Evolutionary conservation across 2,113 vertebrate genomes (phyloP).

Genomic region (Hiodon alosoides): DNA sequence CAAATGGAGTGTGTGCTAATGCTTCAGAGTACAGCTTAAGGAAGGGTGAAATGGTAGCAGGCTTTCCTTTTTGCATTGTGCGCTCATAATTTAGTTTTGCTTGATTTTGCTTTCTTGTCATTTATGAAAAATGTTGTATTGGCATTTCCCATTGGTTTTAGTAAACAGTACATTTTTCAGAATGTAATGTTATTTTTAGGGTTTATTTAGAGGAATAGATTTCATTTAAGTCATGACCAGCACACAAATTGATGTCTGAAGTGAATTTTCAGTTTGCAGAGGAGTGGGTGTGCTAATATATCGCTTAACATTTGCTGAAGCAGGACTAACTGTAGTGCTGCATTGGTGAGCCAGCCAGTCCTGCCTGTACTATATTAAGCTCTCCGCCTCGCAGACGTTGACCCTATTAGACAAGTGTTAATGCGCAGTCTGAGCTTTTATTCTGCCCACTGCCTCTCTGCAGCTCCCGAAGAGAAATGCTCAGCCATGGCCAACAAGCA

Average conservation of each 20-base stretch:
- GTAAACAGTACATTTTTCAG: too few species aligned
- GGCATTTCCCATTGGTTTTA: too few species aligned
- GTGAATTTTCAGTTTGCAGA: background rate
- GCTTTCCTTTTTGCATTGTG: too few species aligned
- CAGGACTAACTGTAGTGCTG: constrained; percentile 4
- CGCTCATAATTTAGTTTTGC: too few species aligned
- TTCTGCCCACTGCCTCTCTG: background rate
- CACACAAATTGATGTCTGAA: background rate
- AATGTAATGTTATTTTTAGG: background rate
- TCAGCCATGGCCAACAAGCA: background rate
- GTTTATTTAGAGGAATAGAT: background rate
- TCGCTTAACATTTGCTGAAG: background rate
- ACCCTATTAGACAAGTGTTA: constrained; percentile 28
- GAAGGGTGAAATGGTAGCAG: too few species aligned
- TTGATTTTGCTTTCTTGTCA: too few species aligned
- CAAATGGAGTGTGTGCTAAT: too few species aligned
- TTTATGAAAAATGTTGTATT: too few species aligned
- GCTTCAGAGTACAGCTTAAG: too few species aligned
- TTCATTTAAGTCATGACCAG: background rate
- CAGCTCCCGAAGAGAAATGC: background rate
- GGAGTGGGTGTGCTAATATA: background rate
- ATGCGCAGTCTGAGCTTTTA: background rate
- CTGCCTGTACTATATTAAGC: constrained; percentile 10
- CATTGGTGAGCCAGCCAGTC: background rate
- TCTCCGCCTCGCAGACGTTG: background rate